Conservation (phyloP, 2,113 vertebrate genomes). For the Emydura subglobosa region DNA sequence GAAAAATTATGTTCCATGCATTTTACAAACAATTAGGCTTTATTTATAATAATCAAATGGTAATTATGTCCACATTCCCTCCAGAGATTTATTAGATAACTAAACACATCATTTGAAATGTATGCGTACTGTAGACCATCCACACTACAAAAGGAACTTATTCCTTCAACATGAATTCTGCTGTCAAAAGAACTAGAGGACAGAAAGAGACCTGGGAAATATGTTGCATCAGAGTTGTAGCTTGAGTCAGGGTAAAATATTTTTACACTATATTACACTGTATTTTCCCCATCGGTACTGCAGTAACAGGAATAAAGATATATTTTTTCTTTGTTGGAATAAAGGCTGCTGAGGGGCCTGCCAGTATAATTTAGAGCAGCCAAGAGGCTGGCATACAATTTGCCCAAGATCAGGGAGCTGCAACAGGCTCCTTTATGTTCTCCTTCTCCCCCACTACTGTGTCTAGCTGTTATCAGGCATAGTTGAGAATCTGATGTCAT, state of each 20-base stretch:
- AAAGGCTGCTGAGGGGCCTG: not conserved
- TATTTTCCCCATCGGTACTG: not conserved
- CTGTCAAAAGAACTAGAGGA: not conserved
- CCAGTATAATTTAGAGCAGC: not conserved
- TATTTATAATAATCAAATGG: constrained; percentile 16
- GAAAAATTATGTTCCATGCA: not conserved
- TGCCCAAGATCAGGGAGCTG: not conserved
- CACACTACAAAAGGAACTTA: not conserved
- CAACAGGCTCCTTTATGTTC: not conserved
- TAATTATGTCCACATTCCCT: not conserved
- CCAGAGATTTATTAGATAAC: constrained; percentile 30
- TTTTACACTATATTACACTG: not conserved
- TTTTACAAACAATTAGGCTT: constrained; percentile 20
- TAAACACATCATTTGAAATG: not conserved
- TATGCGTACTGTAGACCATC: not conserved
- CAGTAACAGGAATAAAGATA: not conserved
- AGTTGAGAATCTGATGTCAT: not conserved
- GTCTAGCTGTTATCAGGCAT: not conserved
- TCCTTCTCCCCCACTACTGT: not conserved
- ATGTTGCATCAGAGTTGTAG: not conserved
- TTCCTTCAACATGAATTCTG: constrained; percentile 18
- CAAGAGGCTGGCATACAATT: not conserved
- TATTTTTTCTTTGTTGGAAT: not conserved
- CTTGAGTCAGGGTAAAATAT: not conserved
- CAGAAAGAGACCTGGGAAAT: not conserved